A percentile compares a stretch with the other conserved stretches of the same genome.
Conservation (phyloP, 2,113 vertebrate species). For the Lichenostomus cassidix region DNA sequence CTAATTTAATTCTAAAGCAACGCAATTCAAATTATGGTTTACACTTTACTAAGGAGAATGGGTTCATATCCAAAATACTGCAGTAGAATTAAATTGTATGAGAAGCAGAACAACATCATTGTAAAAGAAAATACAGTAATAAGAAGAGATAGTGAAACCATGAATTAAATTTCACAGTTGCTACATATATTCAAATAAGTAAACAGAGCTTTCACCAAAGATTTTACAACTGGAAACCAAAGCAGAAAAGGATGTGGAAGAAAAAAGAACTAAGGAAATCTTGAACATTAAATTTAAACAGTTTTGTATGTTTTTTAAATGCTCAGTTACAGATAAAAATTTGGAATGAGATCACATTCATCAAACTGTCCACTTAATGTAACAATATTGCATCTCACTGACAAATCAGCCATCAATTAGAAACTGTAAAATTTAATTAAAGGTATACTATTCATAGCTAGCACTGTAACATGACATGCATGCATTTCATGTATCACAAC, state of each 20-base stretch:
- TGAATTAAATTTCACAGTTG: not conserved
- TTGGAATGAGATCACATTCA: not conserved
- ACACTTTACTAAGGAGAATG: constrained; percentile 11
- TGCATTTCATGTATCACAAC: not conserved
- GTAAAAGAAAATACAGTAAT: not conserved
- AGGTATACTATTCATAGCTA: not conserved
- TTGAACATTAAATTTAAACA: not conserved
- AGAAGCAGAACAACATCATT: not conserved
- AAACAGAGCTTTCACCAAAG: not conserved
- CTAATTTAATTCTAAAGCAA: constrained; percentile 42
- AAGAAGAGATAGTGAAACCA: not conserved
- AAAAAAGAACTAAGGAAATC: not conserved
- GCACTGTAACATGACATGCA: not conserved
- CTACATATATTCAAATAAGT: not conserved
- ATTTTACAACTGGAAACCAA: not conserved
- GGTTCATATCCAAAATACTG: constrained; percentile 27
- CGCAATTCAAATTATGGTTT: constrained; percentile 42
- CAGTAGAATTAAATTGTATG: constrained; percentile 26
- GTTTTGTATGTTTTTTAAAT: not conserved
- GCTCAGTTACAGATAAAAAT: not conserved
- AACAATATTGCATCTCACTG: not conserved
- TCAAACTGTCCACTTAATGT: not conserved
- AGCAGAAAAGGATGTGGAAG: not conserved
- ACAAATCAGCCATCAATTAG: not conserved
- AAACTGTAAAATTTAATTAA: not conserved